These are phyloP conservation scores for Anolis sagrei DNA, from an alignment of 2,113 vertebrate species.

Conservation along the genomic window DNA sequence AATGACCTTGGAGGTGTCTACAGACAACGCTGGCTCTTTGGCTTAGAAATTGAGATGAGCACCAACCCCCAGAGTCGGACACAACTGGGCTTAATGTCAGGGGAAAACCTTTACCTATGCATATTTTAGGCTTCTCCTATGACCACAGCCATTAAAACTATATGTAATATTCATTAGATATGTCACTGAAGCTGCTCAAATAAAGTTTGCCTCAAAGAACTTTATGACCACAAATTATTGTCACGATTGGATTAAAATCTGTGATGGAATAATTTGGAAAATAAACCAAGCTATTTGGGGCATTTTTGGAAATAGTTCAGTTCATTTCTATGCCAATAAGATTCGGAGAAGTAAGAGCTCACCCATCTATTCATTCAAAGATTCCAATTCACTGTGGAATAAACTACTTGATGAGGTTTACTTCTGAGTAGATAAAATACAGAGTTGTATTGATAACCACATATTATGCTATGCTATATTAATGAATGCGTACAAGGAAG, in stretches of 20 bases:
- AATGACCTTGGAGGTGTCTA: no score
- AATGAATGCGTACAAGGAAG: neutral
- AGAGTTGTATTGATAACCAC: neutral
- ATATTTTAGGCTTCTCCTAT: conserved; percentile 2
- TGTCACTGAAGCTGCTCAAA: neutral
- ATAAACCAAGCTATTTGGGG: neutral
- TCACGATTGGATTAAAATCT: neutral
- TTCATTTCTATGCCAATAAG: neutral
- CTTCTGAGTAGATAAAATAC: neutral
- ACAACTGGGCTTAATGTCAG: no score
- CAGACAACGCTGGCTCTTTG: no score
- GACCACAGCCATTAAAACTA: neutral
- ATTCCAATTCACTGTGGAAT: neutral
- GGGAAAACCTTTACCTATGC: no score
- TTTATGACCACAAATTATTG: neutral
- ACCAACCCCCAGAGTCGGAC: no score
- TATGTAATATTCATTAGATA: neutral
- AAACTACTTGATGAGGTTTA: neutral
- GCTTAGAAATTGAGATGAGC: no score
- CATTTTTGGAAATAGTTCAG: neutral
- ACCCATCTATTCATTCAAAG: neutral
- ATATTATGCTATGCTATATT: neutral
- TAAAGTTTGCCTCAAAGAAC: neutral
- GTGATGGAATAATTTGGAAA: neutral
- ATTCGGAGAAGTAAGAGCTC: neutral